Conservation (phyloP, 2,888 invertebrate species). For the Cryptocephalus moraei region DNA sequence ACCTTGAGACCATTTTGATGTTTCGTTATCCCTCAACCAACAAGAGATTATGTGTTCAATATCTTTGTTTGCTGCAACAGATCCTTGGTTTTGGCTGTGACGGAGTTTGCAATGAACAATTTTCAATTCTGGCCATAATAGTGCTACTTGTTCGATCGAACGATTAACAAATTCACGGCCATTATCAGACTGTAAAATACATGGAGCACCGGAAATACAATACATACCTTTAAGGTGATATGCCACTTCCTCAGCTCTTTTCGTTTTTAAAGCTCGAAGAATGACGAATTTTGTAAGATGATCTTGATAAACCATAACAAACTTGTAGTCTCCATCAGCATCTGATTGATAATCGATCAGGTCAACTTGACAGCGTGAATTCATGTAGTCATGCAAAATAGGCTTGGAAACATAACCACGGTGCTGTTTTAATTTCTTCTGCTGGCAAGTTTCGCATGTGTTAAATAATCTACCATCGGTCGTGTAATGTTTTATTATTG, state of each 20-base stretch:
- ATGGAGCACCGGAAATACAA: slow-evolving; percentile 30
- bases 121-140: slow-evolving; percentile 19
- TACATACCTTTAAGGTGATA: slow-evolving; percentile 30
- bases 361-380: slow-evolving; percentile 29
- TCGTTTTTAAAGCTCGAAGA: slow-evolving; percentile 27
- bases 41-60: no score
- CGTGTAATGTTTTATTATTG: slow-evolving; percentile 22
- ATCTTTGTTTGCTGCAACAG: no score
- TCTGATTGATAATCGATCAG: slow-evolving; percentile 30
- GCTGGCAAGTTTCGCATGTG: slow-evolving; percentile 4
- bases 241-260: slow-evolving; percentile 29
- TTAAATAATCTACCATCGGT: no score
- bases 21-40: no score
- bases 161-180: slow-evolving; percentile 25
- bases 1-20: no score
- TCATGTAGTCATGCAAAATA: slow-evolving; percentile 18
- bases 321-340: slow-evolving; percentile 24
- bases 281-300: slow-evolving; percentile 32
- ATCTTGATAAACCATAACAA: slow-evolving; percentile 31
- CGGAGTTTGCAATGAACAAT: slow-evolving; percentile 31
- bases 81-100: slow-evolving; percentile 17
- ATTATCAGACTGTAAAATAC: slow-evolving; percentile 27
- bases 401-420: slow-evolving; percentile 12
- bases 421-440: slow-evolving; percentile 6
- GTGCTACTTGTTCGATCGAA: slow-evolving; percentile 17